Evolutionary conservation across 2,113 vertebrate genomes (phyloP), one percentile per base, ranked within the genome.

Genomic region (Lonchura striata): DNA sequence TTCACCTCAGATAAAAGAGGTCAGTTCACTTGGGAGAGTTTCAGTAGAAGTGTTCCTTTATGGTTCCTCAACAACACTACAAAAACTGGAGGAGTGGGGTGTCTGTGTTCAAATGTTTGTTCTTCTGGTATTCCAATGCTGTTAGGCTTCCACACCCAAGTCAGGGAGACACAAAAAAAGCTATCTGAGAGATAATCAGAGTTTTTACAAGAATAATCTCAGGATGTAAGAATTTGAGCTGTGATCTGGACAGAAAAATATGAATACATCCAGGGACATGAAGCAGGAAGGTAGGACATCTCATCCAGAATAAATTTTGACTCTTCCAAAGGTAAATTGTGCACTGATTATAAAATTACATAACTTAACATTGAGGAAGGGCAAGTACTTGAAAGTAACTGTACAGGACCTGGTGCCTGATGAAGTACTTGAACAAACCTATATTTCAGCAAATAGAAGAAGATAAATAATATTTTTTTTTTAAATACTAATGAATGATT

Each of bases 61-160:
- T n/a, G 14, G 3, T 8, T 75, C 8, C 10, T 70, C 25, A 75
- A 22, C 33, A 82, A 0, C 10, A 16, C 7, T 20, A 39, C 25
- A 66, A 57, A 80, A 76, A 41, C 8, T 25, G 28, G 8, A 71
- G 16, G 4, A 33, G 6, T 2, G 1, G 3, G 3, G 1, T 10
- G 7, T 23, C 17, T 63, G 0, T 87, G 33, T 57, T 82, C 13
- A 47, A 78, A 35, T 35, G 11, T 3, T 44, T 24, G 7, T 41
- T 72, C 6, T 54, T 14, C 35, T 60, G 16, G 6, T 60, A 18
- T 13, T 5, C 7, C 5, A 2, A 24, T 44, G 11, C 41, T 81
- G 42, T 8, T 56, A 15, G 20, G 1, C 10, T 84, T 65, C 10
- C 41, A 56, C 11, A 33, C 12, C 14, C 2, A 10, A 41, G 18